These are phyloP conservation scores for Argynnis bischoffii DNA, from an alignment of 2,888 invertebrate genomes.

Conservation along the genomic window DNA sequence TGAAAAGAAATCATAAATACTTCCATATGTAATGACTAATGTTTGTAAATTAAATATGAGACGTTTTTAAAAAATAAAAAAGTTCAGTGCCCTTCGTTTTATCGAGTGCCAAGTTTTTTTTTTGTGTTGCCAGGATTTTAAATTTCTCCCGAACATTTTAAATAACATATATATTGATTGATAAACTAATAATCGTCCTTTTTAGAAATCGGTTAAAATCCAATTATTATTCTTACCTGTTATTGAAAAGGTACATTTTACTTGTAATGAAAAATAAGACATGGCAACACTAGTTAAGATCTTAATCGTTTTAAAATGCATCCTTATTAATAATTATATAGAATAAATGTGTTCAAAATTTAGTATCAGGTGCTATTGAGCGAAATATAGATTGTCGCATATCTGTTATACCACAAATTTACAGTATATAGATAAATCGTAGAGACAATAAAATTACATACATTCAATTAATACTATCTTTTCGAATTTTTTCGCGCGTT, in stretches of 20 bases:
- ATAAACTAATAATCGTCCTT: no score
- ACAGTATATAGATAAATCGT: neutral
- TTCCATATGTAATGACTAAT: constrained; percentile 3
- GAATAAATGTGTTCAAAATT: constrained; percentile 23
- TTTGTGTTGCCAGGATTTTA: constrained; percentile 7
- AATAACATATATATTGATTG: no score
- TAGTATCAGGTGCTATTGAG: constrained; percentile 24
- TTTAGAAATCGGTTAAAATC: no score
- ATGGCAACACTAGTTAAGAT: constrained; percentile 7
- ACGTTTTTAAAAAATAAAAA: neutral
- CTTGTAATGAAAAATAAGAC: neutral
- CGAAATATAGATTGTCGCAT: constrained; percentile 21
- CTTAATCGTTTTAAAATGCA: neutral
- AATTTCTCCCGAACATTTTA: no score
- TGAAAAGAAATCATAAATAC: neutral
- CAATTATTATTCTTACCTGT: no score
- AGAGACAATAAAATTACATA: constrained; percentile 22
- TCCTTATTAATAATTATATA: neutral
- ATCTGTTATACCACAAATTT: neutral
- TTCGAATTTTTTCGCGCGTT: no score
- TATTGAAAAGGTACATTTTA: neutral
- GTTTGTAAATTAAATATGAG: constrained; percentile 2
- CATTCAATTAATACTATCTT: neutral
- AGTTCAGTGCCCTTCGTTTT: constrained; percentile 3
- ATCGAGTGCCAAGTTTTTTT: constrained; percentile 15